Conservation (phyloP, 2,113 vertebrate species). For the Bettongia penicillata region DNA sequence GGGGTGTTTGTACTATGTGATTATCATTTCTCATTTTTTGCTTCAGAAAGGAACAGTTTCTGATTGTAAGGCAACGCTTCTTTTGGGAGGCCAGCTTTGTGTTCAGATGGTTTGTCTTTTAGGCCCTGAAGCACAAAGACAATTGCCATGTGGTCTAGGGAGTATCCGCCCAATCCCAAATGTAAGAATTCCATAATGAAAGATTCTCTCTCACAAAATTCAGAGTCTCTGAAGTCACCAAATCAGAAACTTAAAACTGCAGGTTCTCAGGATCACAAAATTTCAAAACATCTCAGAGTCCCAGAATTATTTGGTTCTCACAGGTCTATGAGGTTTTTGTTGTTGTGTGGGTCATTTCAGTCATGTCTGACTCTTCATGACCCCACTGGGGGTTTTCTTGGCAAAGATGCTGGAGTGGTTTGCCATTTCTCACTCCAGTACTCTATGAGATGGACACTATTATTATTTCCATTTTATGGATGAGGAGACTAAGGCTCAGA, state of each 20-base stretch:
- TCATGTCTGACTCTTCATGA: background rate
- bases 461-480: background rate
- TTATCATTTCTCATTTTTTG: background rate
- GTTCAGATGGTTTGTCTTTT: background rate
- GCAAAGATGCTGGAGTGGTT: background rate
- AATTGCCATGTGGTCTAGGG: fast-evolving
- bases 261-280: no score
- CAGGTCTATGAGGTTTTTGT: background rate
- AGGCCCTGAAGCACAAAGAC: background rate
- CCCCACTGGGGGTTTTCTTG: background rate
- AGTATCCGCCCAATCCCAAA: fast-evolving
- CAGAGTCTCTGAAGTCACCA: no score
- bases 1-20: background rate
- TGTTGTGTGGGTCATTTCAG: background rate
- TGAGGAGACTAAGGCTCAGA: background rate
- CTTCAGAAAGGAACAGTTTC: conserved; percentile 46
- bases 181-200: background rate
- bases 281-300: background rate
- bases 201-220: background rate
- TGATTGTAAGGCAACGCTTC: conserved; percentile 2
- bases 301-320: background rate
- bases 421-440: background rate
- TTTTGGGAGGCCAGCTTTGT: background rate
- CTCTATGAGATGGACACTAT: background rate
- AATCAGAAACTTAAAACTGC: no score